These are phyloP conservation scores for Trematomus loennbergii DNA, from an alignment of 2,113 vertebrate species.

Conservation along the genomic window DNA sequence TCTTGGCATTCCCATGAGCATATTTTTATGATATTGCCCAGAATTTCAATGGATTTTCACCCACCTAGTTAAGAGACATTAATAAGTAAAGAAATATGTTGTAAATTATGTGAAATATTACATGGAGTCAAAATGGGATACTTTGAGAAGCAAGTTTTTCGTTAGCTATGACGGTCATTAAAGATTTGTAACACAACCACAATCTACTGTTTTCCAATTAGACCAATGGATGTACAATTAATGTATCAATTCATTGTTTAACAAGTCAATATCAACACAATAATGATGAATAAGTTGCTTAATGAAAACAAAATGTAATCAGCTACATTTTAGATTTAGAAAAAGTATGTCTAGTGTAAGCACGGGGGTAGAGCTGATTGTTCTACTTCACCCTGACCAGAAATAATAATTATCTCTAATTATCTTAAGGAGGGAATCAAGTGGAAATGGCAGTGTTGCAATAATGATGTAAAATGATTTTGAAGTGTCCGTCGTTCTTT, in stretches of 20 bases:
- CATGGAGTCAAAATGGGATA: not conserved
- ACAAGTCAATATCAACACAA: not conserved
- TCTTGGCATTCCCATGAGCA: not conserved
- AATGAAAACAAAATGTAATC: conserved; percentile 24
- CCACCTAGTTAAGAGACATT: not conserved
- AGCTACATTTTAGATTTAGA: not conserved
- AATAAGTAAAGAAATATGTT: conserved; percentile 12
- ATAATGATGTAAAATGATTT: conserved; percentile 1
- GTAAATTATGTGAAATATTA: conserved; percentile 1
- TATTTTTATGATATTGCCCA: conserved; percentile 17
- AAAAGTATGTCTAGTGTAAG: not conserved
- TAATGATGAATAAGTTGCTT: not conserved
- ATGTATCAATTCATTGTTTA: conserved; percentile 1
- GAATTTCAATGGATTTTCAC: not conserved
- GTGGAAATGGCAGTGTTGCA: not conserved
- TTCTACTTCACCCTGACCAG: not conserved
- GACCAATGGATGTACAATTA: not conserved
- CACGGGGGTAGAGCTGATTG: not conserved
- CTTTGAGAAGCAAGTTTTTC: not conserved
- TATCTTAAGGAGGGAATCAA: not conserved
- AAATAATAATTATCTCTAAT: not conserved
- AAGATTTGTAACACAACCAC: not conserved
- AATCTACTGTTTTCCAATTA: not conserved
- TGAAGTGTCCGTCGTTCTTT: not conserved
- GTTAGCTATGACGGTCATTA: not conserved